phyloP scores from a whole-genome alignment of 2,888 invertebrate genomes.

The Eupithecia tripunctaria region DNA sequence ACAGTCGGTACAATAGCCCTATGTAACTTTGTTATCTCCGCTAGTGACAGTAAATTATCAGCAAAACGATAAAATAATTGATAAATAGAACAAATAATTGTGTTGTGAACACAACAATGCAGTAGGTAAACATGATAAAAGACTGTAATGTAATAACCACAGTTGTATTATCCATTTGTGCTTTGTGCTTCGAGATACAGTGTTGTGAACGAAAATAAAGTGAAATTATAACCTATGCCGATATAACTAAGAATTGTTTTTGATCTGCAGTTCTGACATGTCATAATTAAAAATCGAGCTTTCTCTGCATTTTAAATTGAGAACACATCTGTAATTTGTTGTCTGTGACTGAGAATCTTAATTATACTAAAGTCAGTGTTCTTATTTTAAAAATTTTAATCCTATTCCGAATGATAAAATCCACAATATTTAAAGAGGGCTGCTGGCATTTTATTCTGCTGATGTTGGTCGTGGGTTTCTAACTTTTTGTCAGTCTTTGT shows the following conservation, averaged over 20 bases:
- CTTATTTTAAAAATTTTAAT: neutral
- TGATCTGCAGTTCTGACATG: neutral
- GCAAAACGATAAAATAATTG: slow-evolving; percentile 9
- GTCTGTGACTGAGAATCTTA: neutral
- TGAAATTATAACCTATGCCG: slow-evolving; percentile 6
- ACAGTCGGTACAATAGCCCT: neutral
- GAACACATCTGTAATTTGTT: neutral
- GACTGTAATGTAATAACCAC: no score
- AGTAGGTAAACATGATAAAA: slow-evolving; percentile 12
- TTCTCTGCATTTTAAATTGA: neutral
- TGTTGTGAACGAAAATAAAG: slow-evolving; percentile 10
- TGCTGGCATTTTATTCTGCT: neutral
- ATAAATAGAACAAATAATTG: slow-evolving; percentile 11
- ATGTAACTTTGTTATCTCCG: neutral
- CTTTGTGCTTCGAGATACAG: neutral
- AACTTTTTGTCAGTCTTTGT: neutral
- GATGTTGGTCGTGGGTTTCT: neutral
- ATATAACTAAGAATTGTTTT: neutral
- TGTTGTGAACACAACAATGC: slow-evolving; percentile 6
- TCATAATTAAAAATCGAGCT: neutral
- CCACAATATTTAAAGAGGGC: neutral
- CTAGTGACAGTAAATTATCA: slow-evolving; percentile 8
- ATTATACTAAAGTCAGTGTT: neutral
- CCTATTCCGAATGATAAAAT: neutral
- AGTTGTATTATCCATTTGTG: neutral